Evolutionary conservation across 2,113 vertebrate genomes (phyloP), one percentile per base, ranked within the genome.

Genomic region (Elachura formosa): DNA sequence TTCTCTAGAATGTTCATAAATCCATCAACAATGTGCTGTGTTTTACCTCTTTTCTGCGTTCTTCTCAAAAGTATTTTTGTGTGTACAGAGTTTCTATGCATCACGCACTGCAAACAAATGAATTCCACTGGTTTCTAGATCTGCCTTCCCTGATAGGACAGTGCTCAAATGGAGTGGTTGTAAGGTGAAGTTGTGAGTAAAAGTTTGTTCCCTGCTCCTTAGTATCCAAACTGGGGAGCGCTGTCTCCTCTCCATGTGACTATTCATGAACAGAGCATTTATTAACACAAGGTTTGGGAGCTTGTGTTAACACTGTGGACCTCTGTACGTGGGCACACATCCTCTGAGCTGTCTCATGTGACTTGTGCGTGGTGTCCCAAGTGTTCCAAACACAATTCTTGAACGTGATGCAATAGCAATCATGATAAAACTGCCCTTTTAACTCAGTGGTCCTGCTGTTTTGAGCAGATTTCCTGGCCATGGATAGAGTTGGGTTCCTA

Each of bases 401-500:
- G 9, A 33, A 49, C 2, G 1, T 20, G 9, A 1, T 33, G 5
- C 11, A 26, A 12, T 14, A 55, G 11, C 22, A 23, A 18, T 24
- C 6, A 0, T 21, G 29, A 31, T 19, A 80, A 69, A 90, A 54
- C 0, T 19, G 20, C 36, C 5, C 11, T 14, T 56, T 78, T 26
- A 64, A 6, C 36, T 61, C 15, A 26, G 11, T 49, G 29, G 24
- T 2, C 4, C 34, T 54, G 29, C 5, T 74, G 21, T 5, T 81
- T 14, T 36, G 31, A 62, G n/a, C 23, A 64, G 73, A 21, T 58
- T 74, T 4, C 16, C 26, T 48, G 21, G 6, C 12, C 0, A 0
- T 26, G n/a, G 15, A 43, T 20, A 19, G 8, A 26, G 19, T 0
- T 72, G 28, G 4, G 15, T 40, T 90, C 34, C 61, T 36, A 33